These are phyloP conservation scores for Notodonta ziczac DNA, from an alignment of 2,888 invertebrate genomes.

Conservation along the genomic window DNA sequence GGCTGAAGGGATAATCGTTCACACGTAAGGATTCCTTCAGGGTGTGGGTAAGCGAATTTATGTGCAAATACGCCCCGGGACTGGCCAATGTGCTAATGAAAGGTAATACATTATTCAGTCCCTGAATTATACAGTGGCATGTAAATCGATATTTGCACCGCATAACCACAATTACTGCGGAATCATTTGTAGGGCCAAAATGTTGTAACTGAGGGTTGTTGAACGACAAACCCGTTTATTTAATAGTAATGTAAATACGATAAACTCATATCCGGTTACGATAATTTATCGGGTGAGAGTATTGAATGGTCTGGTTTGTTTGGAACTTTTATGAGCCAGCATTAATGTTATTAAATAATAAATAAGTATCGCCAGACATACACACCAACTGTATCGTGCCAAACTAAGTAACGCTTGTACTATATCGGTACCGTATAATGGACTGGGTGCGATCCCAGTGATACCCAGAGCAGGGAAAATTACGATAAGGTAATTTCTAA, in stretches of 20 bases:
- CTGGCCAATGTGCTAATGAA: conserved; percentile 84
- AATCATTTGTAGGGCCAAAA: conserved; percentile 63
- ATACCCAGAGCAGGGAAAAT: no score
- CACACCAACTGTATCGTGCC: no score
- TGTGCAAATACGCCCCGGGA: conserved; percentile 81
- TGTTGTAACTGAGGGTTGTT: conserved; percentile 44
- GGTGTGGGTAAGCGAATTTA: conserved; percentile 80
- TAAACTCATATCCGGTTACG: conserved; percentile 28
- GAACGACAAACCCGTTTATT: conserved; percentile 34
- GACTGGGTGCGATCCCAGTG: no score
- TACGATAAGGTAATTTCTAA: no score
- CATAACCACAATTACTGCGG: conserved; percentile 74
- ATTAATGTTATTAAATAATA: no score
- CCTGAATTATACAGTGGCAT: conserved; percentile 83
- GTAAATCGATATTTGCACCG: conserved; percentile 84
- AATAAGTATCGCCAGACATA: no score
- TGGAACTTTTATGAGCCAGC: neutral
- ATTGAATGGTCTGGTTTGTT: neutral
- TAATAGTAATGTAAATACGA: conserved; percentile 42
- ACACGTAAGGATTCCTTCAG: conserved; percentile 73
- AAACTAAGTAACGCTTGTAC: no score
- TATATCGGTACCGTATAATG: no score
- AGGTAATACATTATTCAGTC: conserved; percentile 84
- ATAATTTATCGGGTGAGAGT: conserved; percentile 1
- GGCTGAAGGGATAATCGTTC: conserved; percentile 73